Evolutionary conservation across 2,797 vertebrate species (phyloP), one percentile per base, ranked within the genome.

Genomic region (Rhabdomys pumilio): DNA sequence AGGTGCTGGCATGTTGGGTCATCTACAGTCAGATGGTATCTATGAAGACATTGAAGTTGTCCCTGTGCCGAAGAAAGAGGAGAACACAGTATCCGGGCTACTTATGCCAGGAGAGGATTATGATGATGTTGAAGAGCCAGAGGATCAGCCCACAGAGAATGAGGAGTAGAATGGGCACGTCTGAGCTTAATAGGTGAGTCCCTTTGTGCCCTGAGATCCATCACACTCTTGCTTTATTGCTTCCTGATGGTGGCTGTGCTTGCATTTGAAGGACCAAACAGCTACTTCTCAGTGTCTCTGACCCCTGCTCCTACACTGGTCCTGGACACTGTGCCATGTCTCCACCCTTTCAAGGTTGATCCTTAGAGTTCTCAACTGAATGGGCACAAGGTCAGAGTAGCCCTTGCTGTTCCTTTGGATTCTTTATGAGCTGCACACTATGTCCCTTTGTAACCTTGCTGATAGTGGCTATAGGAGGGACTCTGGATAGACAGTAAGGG

Each of bases 1-100:
- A 44, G 57, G 81, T 61, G 61, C 38, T 63, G 38, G 55, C 38
- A 29, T 44, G 57, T 44, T 63, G 57, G 81, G 57, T 38, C 24
- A 63, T 83, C 81, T 61, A 44, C 57, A 61, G n/a, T 61, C 81
- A 26, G 81, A 61, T 6, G 81, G n/a, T 41, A 7, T 83, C 26
- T 83, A 83, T 63, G 81, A 83, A 57, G 81, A 83, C 57, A 83
- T 63, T 63, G 81, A 83, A 63, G 57, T 41, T 82, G 80, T 19
- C 26, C 81, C 81, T 63, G 38, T 83, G 81, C n/a, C 38, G 3
- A 61, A 82, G 24, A 29, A 47, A 15, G 79, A 81, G 50, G 53
- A 81, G 79, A 38, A 82, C 13, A 41, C 80, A 61, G n/a, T 13
- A 41, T 41, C 55, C 38, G 9, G 13, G 57, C 2, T 44, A 19